phyloP scores from a whole-genome alignment of 2,113 vertebrate genomes.

The Actinemys pallida region DNA sequence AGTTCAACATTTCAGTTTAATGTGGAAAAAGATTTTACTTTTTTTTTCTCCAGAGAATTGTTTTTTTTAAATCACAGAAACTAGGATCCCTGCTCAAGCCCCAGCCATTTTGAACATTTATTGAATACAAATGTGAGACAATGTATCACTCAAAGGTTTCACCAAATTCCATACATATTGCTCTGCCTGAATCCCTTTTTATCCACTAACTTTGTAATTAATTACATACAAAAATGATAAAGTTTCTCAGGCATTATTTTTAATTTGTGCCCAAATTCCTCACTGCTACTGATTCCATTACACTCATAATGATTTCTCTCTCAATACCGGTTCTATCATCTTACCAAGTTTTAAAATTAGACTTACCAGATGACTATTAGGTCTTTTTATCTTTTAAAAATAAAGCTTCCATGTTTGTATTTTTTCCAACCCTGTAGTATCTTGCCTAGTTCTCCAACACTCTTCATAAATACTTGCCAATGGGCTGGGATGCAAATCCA shows the following conservation, averaged over 20 bases:
- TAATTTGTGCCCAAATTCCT: not conserved
- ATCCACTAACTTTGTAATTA: not conserved
- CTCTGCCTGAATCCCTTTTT: not conserved
- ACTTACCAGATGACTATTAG: not conserved
- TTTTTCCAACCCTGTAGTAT: not conserved
- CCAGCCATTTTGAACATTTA: not conserved
- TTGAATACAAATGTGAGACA: not conserved
- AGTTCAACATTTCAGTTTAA: no score
- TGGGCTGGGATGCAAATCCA: not conserved
- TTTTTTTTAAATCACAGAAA: no score
- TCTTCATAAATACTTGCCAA: not conserved
- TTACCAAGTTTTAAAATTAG: not conserved
- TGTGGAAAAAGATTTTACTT: no score
- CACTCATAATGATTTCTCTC: not conserved
- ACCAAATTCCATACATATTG: not conserved
- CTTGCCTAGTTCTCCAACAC: not conserved
- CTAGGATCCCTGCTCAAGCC: no score
- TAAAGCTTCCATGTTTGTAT: not conserved
- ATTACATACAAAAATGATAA: not conserved
- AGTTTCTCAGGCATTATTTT: not conserved
- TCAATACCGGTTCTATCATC: not conserved
- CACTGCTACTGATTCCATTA: not conserved
- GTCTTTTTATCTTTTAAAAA: not conserved
- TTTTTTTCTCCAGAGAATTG: not conserved
- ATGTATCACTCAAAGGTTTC: not conserved